phyloP scores from a whole-genome alignment of 2,113 vertebrate species.

The Lanius collurio region DNA sequence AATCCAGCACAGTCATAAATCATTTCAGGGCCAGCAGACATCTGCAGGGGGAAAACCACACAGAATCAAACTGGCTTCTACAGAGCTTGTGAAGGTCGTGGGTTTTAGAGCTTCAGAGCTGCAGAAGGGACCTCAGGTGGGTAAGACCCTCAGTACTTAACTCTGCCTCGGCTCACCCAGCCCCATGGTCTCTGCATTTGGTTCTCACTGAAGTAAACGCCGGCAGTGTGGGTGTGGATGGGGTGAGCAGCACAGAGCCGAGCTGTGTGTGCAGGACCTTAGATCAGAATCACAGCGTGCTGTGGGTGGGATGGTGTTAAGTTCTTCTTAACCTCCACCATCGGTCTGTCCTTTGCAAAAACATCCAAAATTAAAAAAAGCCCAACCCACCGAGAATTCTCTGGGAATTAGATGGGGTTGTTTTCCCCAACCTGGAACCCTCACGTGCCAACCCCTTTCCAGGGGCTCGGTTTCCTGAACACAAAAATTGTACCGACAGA shows the following conservation, averaged over 20 bases:
- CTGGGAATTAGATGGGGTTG: background rate
- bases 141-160: rapidly evolving
- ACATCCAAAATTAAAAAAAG: background rate
- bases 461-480: rapidly evolving
- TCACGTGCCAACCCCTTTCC: background rate
- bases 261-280: background rate
- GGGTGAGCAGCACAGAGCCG: background rate
- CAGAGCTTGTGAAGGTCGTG: background rate
- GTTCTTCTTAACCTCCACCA: background rate
- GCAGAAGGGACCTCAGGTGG: background rate
- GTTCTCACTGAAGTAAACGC: rapidly evolving
- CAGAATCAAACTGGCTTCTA: background rate
- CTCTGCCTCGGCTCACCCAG: background rate
- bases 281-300: background rate
- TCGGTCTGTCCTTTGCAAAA: slow-evolving; percentile 21
- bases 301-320: background rate
- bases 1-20: background rate
- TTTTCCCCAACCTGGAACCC: background rate
- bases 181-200: background rate
- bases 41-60: background rate
- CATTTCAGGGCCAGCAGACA: background rate
- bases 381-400: background rate
- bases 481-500: rapidly evolving
- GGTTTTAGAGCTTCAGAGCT: background rate
- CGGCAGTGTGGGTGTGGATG: rapidly evolving